phyloP scores from a whole-genome alignment of 2,888 invertebrate genomes.

The Ganaspis brasiliensis region DNA sequence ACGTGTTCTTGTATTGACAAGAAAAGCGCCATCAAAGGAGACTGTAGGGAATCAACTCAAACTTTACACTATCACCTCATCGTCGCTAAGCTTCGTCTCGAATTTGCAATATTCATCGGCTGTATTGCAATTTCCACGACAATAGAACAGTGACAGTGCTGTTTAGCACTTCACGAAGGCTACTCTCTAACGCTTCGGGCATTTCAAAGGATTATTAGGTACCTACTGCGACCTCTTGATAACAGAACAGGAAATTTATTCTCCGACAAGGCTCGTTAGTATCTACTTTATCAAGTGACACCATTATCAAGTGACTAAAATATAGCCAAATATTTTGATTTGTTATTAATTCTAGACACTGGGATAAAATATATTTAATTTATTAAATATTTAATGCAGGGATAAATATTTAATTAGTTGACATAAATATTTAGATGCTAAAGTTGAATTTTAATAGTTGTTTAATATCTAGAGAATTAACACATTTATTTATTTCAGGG shows the following conservation, averaged over 20 bases:
- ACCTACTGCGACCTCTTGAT: conserved; percentile 35
- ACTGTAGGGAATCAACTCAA: conserved; percentile 23
- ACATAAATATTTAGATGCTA: no score
- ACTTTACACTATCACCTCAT: conserved; percentile 26
- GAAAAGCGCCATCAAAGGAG: conserved; percentile 19
- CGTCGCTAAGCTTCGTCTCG: conserved; percentile 30
- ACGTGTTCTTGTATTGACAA: conserved; percentile 17
- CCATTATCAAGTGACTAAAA: no score
- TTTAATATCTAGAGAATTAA: no score
- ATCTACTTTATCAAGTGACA: neutral
- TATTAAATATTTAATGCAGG: no score
- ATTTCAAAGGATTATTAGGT: conserved; percentile 40
- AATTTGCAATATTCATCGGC: conserved; percentile 30
- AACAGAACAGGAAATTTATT: conserved; percentile 29
- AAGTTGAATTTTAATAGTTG: no score
- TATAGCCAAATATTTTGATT: no score
- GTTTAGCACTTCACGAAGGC: conserved; percentile 29
- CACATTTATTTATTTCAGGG: no score
- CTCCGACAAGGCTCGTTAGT: conserved; percentile 28
- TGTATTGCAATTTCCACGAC: conserved; percentile 24
- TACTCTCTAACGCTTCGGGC: conserved; percentile 31
- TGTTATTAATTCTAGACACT: neutral
- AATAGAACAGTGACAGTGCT: conserved; percentile 26
- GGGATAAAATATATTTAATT: no score
- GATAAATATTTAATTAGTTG: no score